A percentile compares a stretch with the other conserved stretches of the same genome.
Conservation (phyloP, 2,888 invertebrate genomes). For the Temnothorax unifasciatus region DNA sequence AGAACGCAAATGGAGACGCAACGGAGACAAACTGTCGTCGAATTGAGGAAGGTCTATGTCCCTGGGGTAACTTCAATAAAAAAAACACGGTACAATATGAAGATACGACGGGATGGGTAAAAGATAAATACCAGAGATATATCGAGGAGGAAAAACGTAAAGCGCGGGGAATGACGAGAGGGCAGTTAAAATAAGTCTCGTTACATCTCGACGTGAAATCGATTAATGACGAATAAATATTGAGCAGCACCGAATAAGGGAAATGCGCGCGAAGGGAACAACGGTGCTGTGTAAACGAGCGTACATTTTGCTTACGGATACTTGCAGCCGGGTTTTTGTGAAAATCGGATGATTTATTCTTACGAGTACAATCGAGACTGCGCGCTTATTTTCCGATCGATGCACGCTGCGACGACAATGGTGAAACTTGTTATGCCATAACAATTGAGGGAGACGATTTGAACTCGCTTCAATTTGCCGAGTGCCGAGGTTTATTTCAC, state of each 20-base stretch:
- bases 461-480: neutral
- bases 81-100: constrained; percentile 38
- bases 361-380: constrained; percentile 14
- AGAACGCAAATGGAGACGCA: neutral
- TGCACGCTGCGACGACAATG: neutral
- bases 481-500: neutral
- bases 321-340: constrained; percentile 14
- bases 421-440: neutral
- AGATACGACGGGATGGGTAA: constrained; percentile 22
- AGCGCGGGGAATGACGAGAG: neutral
- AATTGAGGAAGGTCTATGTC: constrained; percentile 42
- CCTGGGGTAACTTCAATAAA: constrained; percentile 15
- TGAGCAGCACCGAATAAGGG: constrained; percentile 17
- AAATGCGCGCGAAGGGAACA: neutral
- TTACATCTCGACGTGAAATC: constrained; percentile 37
- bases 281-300: constrained; percentile 17
- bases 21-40: constrained; percentile 30
- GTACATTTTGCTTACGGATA: constrained; percentile 19
- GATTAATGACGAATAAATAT: constrained; percentile 45
- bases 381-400: constrained; percentile 20
- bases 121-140: constrained; percentile 46
- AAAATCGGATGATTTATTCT: constrained; percentile 49
- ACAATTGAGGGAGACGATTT: constrained; percentile 20
- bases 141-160: constrained; percentile 14
- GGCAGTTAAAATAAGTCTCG: constrained; percentile 14